Evolutionary conservation across 2,797 vertebrate species (phyloP), one percentile per base, ranked within the genome.

Genomic region (Diglossa cyanea): DNA sequence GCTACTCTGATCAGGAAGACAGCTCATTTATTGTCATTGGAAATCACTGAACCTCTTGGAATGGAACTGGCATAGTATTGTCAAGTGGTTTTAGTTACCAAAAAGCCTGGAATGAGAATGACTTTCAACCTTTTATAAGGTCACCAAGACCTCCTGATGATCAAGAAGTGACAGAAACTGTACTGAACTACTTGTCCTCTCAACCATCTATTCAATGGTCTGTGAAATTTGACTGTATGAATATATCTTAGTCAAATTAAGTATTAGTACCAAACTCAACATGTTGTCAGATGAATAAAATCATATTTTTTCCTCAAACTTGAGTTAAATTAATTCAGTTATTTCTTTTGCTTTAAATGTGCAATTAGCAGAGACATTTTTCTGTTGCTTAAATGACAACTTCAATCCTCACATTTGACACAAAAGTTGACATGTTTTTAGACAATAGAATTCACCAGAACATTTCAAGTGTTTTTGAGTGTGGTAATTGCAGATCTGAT

Each of bases 371-470:
- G 61, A 79, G 51, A 93, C 78, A 74, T 86, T 94, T 95, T 95
- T 90, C 89, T 87, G 82, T 85, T 86, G 47, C 78, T 91, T 60
- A 93, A 96, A 85, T 94, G 93, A 96, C 85, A 95, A 45, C 77
- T 96, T 97, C 90, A 94, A n/a, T 97, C 95, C 95, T 81, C 80
- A 84, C 61, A 91, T 66, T 96, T 96, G 81, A 94, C 96, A 96
- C 75, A 92, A 84, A 95, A 94, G 63, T 62, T 86, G 75, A 90
- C 94, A 82, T 97, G 91, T 97, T 97, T 97, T 97, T 95, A 96
- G 93, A 96, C 86, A 97, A 94, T 7, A 93, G 57, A 96, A 96
- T 55, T 92, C 87, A 86, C 73, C 78, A 78, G 91, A 91, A 95
- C 13, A 5, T 82, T 91, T 76, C 86, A 92, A 94, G 80, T 85